phyloP scores from a whole-genome alignment of 2,888 invertebrate genomes.

The Eledone cirrhosa region DNA sequence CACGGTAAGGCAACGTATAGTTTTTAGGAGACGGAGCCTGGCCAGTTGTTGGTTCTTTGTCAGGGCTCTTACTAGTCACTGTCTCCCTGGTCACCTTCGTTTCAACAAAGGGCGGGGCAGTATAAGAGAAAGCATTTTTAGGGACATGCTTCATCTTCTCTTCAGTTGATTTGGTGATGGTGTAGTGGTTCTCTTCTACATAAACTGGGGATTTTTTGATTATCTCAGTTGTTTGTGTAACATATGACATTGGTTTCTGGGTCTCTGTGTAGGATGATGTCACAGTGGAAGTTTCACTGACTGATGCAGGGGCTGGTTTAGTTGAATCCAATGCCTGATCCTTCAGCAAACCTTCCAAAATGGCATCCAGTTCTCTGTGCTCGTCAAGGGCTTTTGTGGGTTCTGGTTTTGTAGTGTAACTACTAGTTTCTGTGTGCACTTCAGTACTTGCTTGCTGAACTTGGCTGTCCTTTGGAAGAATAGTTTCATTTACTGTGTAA shows the following conservation, averaged over 20 bases:
- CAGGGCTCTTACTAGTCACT: constrained; percentile 32
- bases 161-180: constrained; percentile 47
- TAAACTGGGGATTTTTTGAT: constrained; percentile 54
- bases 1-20: constrained; percentile 52
- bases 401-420: background rate
- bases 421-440: background rate
- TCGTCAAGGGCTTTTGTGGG: constrained; percentile 52
- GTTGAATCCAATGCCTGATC: constrained; percentile 44
- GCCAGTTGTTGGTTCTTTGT: constrained; percentile 33
- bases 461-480: background rate
- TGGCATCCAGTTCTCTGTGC: constrained; percentile 62
- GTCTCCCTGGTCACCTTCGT: constrained; percentile 34
- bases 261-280: constrained; percentile 46
- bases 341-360: constrained; percentile 63
- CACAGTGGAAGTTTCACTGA: constrained; percentile 40
- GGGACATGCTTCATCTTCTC: constrained; percentile 43
- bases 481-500: background rate
- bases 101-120: constrained; percentile 36
- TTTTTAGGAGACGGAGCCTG: constrained; percentile 40
- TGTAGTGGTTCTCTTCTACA: constrained; percentile 51
- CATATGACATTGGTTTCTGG: constrained; percentile 47
- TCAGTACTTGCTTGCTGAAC: background rate
- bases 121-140: constrained; percentile 58
- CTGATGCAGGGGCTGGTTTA: constrained; percentile 38
- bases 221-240: constrained; percentile 54